A percentile compares a stretch with the other conserved stretches of the same genome.
These are phyloP conservation scores for Lamellibrachia luymesi DNA, from an alignment of 1,140 invertebrate species.

Conservation along the genomic window DNA sequence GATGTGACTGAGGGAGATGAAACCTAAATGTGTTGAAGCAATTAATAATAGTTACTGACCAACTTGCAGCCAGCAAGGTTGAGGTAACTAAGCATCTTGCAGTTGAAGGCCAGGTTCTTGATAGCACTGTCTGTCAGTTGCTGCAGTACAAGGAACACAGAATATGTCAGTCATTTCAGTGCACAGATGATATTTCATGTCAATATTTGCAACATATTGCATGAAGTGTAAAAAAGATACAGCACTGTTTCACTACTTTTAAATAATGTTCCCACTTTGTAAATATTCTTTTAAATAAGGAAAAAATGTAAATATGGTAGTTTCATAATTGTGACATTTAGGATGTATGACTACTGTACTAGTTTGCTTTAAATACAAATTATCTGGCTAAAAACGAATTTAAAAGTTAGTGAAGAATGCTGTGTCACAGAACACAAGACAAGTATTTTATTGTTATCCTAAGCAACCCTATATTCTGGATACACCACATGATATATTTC, in stretches of 20 bases:
- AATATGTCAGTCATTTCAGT: not conserved
- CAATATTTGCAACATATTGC: not conserved
- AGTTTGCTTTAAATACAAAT: too few relatives aligned
- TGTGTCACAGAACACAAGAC: too few relatives aligned
- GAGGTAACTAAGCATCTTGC: conserved; percentile 50
- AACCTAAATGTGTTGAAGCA: not conserved
- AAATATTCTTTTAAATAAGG: too few relatives aligned
- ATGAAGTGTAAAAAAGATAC: not conserved
- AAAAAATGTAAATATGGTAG: not conserved
- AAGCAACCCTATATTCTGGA: too few relatives aligned
- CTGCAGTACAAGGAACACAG: conserved; percentile 31
- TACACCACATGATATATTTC: too few relatives aligned
- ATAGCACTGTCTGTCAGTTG: conserved; percentile 57
- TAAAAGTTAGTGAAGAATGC: too few relatives aligned
- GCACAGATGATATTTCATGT: not conserved
- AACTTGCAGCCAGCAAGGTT: conserved; percentile 55
- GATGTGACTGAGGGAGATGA: not conserved
- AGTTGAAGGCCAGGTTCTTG: conserved; percentile 58
- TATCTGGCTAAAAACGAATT: too few relatives aligned
- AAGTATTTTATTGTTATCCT: too few relatives aligned
- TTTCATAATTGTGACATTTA: not conserved
- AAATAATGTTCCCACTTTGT: not conserved
- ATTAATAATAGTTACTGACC: conserved; percentile 37
- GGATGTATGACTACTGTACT: too few relatives aligned
- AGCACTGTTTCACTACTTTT: not conserved